Evolutionary conservation across 2,797 vertebrate genomes (phyloP).

Genomic region (Anas georgica): DNA sequence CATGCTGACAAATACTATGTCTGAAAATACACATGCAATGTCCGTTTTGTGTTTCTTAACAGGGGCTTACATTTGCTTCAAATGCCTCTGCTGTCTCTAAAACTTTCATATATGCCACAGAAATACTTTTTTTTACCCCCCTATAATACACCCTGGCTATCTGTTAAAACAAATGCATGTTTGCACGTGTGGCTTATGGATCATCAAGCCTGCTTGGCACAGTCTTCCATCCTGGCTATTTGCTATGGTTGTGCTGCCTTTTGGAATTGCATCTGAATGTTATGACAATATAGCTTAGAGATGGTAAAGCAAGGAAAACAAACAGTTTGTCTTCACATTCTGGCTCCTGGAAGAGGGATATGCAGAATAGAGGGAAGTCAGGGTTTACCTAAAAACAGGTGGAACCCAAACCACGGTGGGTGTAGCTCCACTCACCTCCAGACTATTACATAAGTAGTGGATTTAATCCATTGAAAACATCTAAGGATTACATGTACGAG

Average conservation of each 20-base stretch:
- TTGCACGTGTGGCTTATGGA: background rate
- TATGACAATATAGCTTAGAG: background rate
- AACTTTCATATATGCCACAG: background rate
- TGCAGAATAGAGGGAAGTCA: background rate
- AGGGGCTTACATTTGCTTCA: background rate
- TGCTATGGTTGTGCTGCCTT: background rate
- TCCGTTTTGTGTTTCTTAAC: background rate
- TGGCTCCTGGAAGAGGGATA: background rate
- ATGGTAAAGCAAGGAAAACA: background rate
- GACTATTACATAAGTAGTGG: background rate
- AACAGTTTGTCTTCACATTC: background rate
- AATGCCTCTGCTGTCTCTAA: background rate
- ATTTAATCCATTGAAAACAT: background rate
- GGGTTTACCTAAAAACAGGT: background rate
- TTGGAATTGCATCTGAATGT: background rate
- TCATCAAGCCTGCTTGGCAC: background rate
- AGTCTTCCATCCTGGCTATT: background rate
- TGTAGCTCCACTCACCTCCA: background rate
- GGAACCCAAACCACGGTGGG: background rate
- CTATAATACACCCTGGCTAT: background rate
- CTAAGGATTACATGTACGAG: background rate
- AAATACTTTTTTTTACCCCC: background rate
- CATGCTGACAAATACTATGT: background rate
- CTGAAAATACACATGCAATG: background rate
- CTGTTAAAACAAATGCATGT: background rate